Percentiles rank a stretch among this genome's conserved stretches.
Evolutionary conservation across 2,888 invertebrate genomes (phyloP).

Genomic region (Heliconius aoede): DNA sequence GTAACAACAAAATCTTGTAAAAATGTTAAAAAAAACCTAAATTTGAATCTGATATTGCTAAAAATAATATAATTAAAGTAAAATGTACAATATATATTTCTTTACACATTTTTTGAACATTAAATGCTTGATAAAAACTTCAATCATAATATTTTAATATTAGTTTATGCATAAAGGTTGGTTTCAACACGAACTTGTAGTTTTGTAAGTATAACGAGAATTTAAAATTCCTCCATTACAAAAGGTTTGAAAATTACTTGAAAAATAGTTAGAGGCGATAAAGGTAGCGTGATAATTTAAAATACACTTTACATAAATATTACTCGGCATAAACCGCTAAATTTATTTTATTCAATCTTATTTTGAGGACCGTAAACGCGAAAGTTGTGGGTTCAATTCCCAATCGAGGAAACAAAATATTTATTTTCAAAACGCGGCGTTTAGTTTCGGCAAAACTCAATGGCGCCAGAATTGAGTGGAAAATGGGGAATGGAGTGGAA

Average conservation of each 20-base stretch:
- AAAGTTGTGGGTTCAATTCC: too few relatives aligned
- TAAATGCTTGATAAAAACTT: neutral
- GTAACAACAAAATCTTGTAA: neutral
- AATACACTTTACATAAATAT: neutral
- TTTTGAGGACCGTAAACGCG: too few relatives aligned
- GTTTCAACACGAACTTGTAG: neutral
- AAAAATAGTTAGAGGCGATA: neutral
- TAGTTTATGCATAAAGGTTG: neutral
- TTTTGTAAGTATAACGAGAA: neutral
- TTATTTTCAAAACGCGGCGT: too few relatives aligned
- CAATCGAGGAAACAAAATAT: too few relatives aligned
- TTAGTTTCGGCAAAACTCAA: too few relatives aligned
- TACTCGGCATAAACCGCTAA: neutral
- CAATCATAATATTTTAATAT: too few relatives aligned
- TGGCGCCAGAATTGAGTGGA: too few relatives aligned
- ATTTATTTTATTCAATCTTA: neutral
- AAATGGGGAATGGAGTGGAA: too few relatives aligned
- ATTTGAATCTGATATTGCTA: too few relatives aligned
- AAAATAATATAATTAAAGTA: too few relatives aligned
- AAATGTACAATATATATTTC: too few relatives aligned
- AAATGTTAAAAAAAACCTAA: too few relatives aligned
- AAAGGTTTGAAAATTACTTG: neutral
- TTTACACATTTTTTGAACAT: neutral
- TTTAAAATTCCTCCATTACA: neutral
- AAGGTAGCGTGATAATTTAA: neutral